Evolutionary conservation across 2,113 vertebrate genomes (phyloP).

Genomic region (Centrocercus urophasianus): DNA sequence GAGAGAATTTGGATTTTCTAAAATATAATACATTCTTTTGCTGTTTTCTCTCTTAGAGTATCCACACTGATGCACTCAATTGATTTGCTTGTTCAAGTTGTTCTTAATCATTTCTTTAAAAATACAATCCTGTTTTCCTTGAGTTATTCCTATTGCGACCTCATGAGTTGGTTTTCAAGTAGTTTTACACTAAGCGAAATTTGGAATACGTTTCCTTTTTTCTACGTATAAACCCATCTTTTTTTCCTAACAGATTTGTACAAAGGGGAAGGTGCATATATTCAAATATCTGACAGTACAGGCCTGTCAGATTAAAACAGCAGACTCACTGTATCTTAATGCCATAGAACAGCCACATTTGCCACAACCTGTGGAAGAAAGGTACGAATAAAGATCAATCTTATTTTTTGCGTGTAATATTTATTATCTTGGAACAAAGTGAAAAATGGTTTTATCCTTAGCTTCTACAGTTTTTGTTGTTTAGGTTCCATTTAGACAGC

Average conservation of each 20-base stretch:
- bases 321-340: slow-evolving; percentile 88
- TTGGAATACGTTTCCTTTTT: neutral
- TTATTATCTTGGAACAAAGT: neutral
- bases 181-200: neutral
- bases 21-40: neutral
- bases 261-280: slow-evolving; percentile 95
- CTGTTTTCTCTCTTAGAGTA: neutral
- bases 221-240: neutral
- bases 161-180: neutral
- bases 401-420: neutral
- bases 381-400: slow-evolving; percentile 71
- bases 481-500: neutral
- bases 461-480: neutral
- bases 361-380: slow-evolving; percentile 84
- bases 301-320: slow-evolving; percentile 91
- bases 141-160: neutral
- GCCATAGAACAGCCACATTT: slow-evolving; percentile 86
- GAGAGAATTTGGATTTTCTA: neutral
- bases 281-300: slow-evolving; percentile 95
- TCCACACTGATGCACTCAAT: neutral
- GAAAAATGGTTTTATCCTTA: neutral
- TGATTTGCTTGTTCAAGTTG: neutral
- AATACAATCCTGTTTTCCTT: neutral
- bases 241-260: slow-evolving; percentile 85
- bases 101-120: neutral